Percentiles rank a stretch among this genome's conserved stretches.
Conservation (phyloP, 2,888 invertebrate genomes). For the Thyatira batis region DNA sequence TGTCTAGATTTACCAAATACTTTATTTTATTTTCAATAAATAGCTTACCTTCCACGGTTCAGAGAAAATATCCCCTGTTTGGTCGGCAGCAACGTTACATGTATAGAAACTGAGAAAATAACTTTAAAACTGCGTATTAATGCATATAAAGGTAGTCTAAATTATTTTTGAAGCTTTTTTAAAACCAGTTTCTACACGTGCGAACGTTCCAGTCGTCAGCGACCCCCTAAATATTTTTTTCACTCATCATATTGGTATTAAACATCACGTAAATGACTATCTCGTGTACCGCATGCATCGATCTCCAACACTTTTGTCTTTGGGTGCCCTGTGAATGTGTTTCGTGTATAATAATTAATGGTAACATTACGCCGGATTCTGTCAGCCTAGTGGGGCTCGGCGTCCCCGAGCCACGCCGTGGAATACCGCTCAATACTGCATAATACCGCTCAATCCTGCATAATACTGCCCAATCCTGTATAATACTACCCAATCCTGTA, state of each 20-base stretch:
- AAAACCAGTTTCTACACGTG: background rate
- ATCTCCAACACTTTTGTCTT: slow-evolving; percentile 49
- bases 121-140: too few species aligned
- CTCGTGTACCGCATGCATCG: slow-evolving; percentile 67
- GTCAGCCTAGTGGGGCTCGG: slow-evolving; percentile 41
- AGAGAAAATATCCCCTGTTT: background rate
- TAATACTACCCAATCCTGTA: too few species aligned
- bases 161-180: too few species aligned
- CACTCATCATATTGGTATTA: slow-evolving; percentile 38
- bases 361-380: slow-evolving; percentile 37
- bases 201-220: slow-evolving; percentile 43
- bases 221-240: slow-evolving; percentile 65
- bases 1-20: slow-evolving; percentile 21
- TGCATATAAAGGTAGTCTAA: too few species aligned
- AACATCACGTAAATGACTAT: slow-evolving; percentile 50
- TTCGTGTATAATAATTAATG: slow-evolving; percentile 49
- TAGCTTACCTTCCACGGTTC: background rate
- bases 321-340: slow-evolving; percentile 65
- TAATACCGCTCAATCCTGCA: too few species aligned
- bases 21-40: background rate
- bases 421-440: too few species aligned
- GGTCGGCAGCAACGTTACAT: background rate
- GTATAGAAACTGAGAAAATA: background rate
- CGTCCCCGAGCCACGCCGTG: too few species aligned
- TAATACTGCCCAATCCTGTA: too few species aligned